Conservation (phyloP, 2,797 vertebrate genomes). For the Channa striata region DNA sequence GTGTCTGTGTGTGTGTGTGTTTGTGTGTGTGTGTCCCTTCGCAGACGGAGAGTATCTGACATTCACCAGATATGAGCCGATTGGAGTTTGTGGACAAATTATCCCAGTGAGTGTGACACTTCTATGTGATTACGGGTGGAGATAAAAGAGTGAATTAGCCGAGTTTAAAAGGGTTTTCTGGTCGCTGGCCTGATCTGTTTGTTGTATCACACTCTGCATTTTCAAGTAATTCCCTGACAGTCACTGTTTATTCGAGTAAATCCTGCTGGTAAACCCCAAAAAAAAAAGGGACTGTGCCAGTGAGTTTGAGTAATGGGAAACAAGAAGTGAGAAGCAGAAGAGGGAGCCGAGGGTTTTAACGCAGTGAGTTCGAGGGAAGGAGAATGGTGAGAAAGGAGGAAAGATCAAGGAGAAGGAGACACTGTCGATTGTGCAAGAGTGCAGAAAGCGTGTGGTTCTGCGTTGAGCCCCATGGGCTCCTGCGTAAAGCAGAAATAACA, state of each 20-base stretch:
- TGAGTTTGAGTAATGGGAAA: constrained; percentile 58
- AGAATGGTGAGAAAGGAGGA: constrained; percentile 69
- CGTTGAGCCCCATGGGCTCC: constrained; percentile 75
- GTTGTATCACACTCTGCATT: constrained; percentile 79
- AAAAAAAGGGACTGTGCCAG: constrained; percentile 43
- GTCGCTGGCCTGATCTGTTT: constrained; percentile 72
- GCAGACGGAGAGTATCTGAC: constrained; percentile 98
- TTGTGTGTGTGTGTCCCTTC: constrained; percentile 60
- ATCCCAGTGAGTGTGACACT: constrained; percentile 95
- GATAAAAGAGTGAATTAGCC: constrained; percentile 27
- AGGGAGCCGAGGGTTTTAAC: constrained; percentile 44
- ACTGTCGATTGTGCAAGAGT: constrained; percentile 75
- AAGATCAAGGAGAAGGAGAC: constrained; percentile 74
- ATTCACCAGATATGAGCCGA: constrained; percentile 97
- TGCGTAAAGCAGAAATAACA: constrained; percentile 81
- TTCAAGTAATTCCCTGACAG: constrained; percentile 75
- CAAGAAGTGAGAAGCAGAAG: constrained; percentile 61
- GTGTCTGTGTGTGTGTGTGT: neutral
- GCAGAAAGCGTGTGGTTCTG: constrained; percentile 77
- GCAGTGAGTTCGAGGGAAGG: constrained; percentile 42
- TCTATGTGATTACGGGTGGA: constrained; percentile 51
- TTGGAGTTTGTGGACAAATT: constrained; percentile 99
- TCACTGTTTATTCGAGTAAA: constrained; percentile 72
- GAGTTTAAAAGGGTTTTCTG: constrained; percentile 35
- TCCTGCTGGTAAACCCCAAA: constrained; percentile 55